Conservation (phyloP, 1,140 invertebrate genomes). For the Chrysomallon squamiferum region DNA sequence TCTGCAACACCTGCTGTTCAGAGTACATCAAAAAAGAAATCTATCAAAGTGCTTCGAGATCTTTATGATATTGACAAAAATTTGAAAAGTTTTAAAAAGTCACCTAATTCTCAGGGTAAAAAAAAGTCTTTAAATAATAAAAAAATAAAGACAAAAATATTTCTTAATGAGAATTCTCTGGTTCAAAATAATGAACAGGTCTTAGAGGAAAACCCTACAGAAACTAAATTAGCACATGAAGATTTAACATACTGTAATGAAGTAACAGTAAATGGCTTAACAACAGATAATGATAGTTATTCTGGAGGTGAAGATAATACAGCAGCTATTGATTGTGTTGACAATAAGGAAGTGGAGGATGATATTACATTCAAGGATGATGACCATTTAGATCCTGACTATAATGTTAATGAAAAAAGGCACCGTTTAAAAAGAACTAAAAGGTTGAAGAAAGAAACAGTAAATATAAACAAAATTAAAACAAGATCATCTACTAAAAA, state of each 20-base stretch:
- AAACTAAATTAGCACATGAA: no score
- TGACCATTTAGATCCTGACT: background rate
- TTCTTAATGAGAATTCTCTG: no score
- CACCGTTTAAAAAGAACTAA: conserved; percentile 3
- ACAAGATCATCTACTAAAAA: background rate
- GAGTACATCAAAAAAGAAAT: conserved; percentile 7
- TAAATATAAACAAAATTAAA: background rate
- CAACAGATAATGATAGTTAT: no score
- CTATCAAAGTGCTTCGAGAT: conserved; percentile 1
- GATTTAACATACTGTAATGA: no score
- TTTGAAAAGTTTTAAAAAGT: no score
- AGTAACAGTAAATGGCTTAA: no score
- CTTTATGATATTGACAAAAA: background rate
- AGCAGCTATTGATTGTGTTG: background rate
- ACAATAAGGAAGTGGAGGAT: background rate
- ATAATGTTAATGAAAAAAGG: conserved; percentile 8
- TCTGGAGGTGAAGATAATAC: no score
- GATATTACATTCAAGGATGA: background rate
- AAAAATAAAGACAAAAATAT: no score
- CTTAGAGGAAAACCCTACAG: no score
- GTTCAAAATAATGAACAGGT: no score
- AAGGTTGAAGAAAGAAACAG: background rate
- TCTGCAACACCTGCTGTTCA: conserved; percentile 13
- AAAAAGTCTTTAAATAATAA: no score
- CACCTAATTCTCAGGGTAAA: no score